These are phyloP conservation scores for Lytechinus pictus DNA, from an alignment of 35 echinoderm and acorn worm species.

Conservation along the genomic window DNA sequence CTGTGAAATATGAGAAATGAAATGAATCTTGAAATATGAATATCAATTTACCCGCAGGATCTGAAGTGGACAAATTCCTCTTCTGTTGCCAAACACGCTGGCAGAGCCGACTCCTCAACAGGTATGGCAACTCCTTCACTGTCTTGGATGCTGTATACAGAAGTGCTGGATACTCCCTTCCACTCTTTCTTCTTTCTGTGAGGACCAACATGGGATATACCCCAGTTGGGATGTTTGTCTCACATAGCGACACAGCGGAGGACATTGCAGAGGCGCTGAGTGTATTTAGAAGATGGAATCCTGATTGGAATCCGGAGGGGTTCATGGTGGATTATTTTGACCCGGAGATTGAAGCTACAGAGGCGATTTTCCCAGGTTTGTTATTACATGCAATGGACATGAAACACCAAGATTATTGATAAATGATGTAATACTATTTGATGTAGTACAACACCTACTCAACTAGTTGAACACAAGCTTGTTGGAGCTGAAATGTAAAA, in stretches of 20 bases:
- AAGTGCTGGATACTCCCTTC: conserved; percentile 49
- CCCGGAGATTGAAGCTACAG: conserved; percentile 1
- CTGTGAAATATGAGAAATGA: too few species aligned
- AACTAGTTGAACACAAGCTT: too few species aligned
- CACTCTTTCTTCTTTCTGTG: conserved; percentile 55
- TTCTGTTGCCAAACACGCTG: conserved; percentile 46
- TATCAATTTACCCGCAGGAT: background rate
- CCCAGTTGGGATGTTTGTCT: conserved; percentile 54
- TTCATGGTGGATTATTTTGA: conserved; percentile 60
- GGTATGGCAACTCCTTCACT: conserved; percentile 47
- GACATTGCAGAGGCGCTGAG: conserved; percentile 45
- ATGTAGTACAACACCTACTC: too few species aligned
- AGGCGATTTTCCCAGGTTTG: background rate
- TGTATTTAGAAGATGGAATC: conserved; percentile 57
- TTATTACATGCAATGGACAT: background rate
- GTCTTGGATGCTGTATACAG: conserved; percentile 52
- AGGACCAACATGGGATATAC: conserved; percentile 58
- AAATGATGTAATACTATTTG: too few species aligned
- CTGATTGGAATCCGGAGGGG: conserved; percentile 43
- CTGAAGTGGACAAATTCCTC: background rate
- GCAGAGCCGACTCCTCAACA: conserved; percentile 46
- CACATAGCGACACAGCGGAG: conserved; percentile 31
- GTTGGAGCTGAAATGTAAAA: too few species aligned
- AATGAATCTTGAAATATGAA: background rate
- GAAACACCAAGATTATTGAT: too few species aligned